phyloP scores from a whole-genome alignment of 2,888 invertebrate genomes.

The Dysmachus trigonus region DNA sequence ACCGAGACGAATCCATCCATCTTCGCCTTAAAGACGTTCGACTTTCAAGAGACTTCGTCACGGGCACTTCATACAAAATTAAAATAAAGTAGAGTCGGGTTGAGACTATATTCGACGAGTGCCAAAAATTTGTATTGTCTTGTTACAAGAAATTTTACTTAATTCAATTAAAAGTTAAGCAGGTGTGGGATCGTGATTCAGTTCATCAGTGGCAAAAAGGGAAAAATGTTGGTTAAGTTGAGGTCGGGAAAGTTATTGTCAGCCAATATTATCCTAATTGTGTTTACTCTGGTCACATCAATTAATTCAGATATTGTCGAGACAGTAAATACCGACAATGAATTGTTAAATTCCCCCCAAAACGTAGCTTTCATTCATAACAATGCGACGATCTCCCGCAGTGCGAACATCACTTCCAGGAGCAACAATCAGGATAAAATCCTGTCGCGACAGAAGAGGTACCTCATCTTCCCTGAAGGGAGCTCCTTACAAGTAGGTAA shows the following conservation, averaged over 20 bases:
- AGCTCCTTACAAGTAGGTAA: conserved; percentile 65
- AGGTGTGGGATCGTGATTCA: not conserved
- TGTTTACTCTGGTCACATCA: not conserved
- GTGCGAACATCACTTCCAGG: not conserved
- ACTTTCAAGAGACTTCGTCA: not conserved
- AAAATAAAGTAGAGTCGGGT: not conserved
- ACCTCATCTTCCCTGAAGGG: conserved; percentile 66
- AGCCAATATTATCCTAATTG: conserved; percentile 13
- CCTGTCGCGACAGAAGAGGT: conserved; percentile 65
- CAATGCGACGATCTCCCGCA: not conserved
- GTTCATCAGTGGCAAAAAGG: not conserved
- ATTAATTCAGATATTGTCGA: conserved; percentile 11
- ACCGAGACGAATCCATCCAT: not conserved
- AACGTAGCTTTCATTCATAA: not conserved
- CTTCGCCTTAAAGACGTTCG: not conserved
- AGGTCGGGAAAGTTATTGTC: not conserved
- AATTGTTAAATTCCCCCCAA: not conserved
- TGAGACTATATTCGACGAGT: not conserved
- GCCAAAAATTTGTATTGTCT: not conserved
- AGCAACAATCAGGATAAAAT: conserved; percentile 48
- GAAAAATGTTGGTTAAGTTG: not conserved
- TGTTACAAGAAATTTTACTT: not conserved
- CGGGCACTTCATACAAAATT: not conserved
- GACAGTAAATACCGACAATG: not conserved
- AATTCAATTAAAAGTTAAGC: not conserved